Base-by-base conservation (phyloP, 2,888 invertebrate species). In the Esperia sulphurella region DNA sequence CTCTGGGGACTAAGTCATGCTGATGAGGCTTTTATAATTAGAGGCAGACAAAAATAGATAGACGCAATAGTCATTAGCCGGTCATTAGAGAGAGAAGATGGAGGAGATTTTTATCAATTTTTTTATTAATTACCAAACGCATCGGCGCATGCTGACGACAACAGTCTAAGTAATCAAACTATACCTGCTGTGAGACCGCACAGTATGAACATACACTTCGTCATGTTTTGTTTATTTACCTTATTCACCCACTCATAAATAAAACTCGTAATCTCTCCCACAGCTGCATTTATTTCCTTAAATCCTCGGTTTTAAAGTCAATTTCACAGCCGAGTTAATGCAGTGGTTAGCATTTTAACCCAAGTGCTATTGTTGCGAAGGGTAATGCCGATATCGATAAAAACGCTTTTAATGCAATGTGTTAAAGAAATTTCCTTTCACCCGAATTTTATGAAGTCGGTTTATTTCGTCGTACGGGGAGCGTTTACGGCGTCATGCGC, bases 401-500 rank as follows among this genome's bases (percentile, higher is more conserved):
- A 68, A 59, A 61, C 57, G 53, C 59, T 60, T 69, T 70, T 71
- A 71, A 63, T 62, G 65, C 63, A 58, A 54, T 57, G 60, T 65
- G 65, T 68, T 61, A 68, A 66, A 70, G 64, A 63, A 72, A 71
- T 69, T 72, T 63, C 68, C 72, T 71, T 72, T 71, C 71, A 71
- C 60, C 61, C 65, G 57, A 70, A 67, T 73, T 83, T 83, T 79
- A 82, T 78, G 59, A 63, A 65, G 63, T 68, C 59, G 58, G 68
- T 75, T 77, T 77, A 77, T 78, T 75, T 68, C 71, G 58, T 35
- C 55, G 57, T 70, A 70, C 69, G 63, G 73, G 65, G 68, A 73
- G 75, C 71, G 76, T 86, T 86, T 84, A 86, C 82, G 82, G 73
- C 64, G 71, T 73, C 77, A 79, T 75, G 76, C 68, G 79, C 65